Conservation (phyloP, 2,888 invertebrate species). For the Lasius platythorax region DNA sequence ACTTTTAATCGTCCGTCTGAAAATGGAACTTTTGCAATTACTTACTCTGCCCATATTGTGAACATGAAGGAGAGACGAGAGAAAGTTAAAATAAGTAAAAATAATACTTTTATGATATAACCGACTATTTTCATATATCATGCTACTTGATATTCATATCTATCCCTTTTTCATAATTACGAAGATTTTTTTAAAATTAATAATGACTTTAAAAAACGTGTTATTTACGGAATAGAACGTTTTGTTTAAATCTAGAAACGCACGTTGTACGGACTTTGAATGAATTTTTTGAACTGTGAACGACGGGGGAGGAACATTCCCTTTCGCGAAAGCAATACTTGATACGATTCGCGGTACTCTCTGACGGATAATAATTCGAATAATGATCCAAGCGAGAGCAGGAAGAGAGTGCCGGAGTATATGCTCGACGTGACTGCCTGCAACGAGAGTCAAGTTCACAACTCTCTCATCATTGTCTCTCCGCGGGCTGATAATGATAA, state of each 20-base stretch:
- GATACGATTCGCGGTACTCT: slow-evolving; percentile 19
- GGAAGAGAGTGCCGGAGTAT: slow-evolving; percentile 20
- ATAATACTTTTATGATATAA: slow-evolving; percentile 9
- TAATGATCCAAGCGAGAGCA: not conserved
- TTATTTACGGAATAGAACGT: not conserved
- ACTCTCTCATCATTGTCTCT: slow-evolving; percentile 81
- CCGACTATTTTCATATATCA: not conserved
- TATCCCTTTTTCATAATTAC: not conserved
- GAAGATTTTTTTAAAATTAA: not conserved
- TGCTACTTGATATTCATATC: slow-evolving; percentile 1
- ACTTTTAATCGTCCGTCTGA: slow-evolving; percentile 30
- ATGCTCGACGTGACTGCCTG: slow-evolving; percentile 47
- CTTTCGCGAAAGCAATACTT: slow-evolving; percentile 8
- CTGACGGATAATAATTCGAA: slow-evolving; percentile 14
- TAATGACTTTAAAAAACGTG: not conserved
- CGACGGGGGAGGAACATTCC: not conserved
- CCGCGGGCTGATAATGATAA: slow-evolving; percentile 58
- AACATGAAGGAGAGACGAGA: not conserved
- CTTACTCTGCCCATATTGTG: not conserved
- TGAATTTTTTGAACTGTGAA: not conserved
- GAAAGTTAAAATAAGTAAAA: slow-evolving; percentile 44
- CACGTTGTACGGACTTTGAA: not conserved
- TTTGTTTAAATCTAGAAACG: not conserved
- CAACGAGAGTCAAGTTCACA: slow-evolving; percentile 78
- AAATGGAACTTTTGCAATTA: slow-evolving; percentile 42